Percentiles rank a stretch among this genome's conserved stretches.
phyloP scores from a whole-genome alignment of 2,888 invertebrate genomes.

The Andrena flavipes region DNA sequence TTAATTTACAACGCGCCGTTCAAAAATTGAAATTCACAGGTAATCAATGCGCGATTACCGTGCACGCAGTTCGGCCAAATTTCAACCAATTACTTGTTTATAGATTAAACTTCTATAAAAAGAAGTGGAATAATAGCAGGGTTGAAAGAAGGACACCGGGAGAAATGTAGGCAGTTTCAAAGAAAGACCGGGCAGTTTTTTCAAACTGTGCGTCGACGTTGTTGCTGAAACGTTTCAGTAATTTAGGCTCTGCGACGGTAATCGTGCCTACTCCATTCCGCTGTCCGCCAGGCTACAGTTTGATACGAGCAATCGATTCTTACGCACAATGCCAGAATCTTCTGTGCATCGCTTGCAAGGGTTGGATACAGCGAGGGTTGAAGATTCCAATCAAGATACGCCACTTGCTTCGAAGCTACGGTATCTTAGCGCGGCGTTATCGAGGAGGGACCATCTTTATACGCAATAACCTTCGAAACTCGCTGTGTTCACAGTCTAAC shows the following conservation, averaged over 20 bases:
- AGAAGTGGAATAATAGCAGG: not conserved
- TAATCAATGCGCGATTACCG: slow-evolving; percentile 12
- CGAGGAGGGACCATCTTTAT: slow-evolving; percentile 76
- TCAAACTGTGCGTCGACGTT: no score
- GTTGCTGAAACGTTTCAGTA: not conserved
- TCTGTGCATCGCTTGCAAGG: slow-evolving; percentile 47
- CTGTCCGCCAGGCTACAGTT: slow-evolving; percentile 4
- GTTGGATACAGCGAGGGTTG: slow-evolving; percentile 63
- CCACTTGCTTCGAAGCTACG: slow-evolving; percentile 71
- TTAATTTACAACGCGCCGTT: slow-evolving; percentile 29
- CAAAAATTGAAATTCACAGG: slow-evolving; percentile 33
- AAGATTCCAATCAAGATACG: slow-evolving; percentile 82
- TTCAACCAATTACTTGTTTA: slow-evolving; percentile 3
- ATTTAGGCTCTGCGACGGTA: not conserved
- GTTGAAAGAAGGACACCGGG: not conserved
- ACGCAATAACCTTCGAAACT: slow-evolving; percentile 77
- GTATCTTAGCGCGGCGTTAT: slow-evolving; percentile 78
- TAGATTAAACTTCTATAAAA: not conserved
- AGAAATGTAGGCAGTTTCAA: no score
- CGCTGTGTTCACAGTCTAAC: slow-evolving; percentile 61
- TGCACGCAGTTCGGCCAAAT: not conserved
- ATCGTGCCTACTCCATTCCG: not conserved
- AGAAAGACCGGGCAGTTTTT: no score
- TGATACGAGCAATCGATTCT: slow-evolving; percentile 68
- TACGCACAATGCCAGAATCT: slow-evolving; percentile 59